A percentile compares a stretch with the other conserved stretches of the same genome.
phyloP scores from a whole-genome alignment of 2,888 invertebrate genomes.

The Eupelmus urozonus region DNA sequence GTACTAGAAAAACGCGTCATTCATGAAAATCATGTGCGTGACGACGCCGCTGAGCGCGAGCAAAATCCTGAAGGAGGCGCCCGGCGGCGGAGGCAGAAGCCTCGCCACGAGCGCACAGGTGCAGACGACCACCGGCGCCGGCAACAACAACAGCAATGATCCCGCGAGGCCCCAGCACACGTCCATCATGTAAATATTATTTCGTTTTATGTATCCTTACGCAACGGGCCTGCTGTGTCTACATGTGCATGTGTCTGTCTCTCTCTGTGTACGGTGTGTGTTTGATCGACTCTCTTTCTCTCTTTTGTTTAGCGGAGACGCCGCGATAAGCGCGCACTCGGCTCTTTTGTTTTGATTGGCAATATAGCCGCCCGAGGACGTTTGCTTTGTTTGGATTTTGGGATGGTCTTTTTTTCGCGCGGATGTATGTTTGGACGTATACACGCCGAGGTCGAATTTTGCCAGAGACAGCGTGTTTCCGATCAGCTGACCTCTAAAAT shows the following conservation, averaged over 20 bases:
- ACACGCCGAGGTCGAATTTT: too few species aligned
- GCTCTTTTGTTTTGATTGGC: too few species aligned
- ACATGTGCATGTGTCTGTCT: neutral
- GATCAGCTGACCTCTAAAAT: too few species aligned
- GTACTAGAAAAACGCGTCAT: slow-evolving; percentile 38
- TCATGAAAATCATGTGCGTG: slow-evolving; percentile 71
- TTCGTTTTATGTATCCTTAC: neutral
- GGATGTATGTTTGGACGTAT: too few species aligned
- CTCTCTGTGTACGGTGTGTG: neutral
- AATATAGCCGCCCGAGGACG: too few species aligned
- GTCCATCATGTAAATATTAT: slow-evolving; percentile 74
- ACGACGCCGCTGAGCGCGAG: slow-evolving; percentile 73
- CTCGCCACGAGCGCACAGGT: slow-evolving; percentile 32
- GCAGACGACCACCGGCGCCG: slow-evolving; percentile 3
- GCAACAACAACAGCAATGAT: slow-evolving; percentile 43
- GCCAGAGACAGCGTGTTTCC: too few species aligned
- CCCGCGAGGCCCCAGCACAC: slow-evolving; percentile 71
- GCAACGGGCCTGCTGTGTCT: neutral
- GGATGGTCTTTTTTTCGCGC: too few species aligned
- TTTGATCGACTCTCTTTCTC: neutral
- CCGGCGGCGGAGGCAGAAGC: slow-evolving; percentile 55
- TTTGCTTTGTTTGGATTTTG: too few species aligned
- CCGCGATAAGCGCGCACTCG: neutral
- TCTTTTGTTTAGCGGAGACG: neutral
- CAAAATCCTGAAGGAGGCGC: slow-evolving; percentile 70